Conservation (phyloP, 1,140 invertebrate genomes). For the Brachystomella parvula region DNA sequence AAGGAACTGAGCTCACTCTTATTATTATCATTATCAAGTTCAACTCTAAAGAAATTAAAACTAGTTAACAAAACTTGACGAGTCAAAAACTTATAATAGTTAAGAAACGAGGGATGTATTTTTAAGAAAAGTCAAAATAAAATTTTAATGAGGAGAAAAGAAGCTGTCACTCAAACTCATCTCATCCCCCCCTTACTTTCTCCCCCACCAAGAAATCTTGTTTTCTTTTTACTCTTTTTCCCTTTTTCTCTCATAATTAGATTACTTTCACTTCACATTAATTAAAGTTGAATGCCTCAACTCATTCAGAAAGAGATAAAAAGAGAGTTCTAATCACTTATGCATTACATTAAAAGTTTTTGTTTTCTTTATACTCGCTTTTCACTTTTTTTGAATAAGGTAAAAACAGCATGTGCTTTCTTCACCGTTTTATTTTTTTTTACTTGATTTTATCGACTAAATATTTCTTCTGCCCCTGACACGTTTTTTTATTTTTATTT, state of each 20-base stretch:
- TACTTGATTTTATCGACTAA: no score
- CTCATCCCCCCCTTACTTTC: conserved; percentile 2
- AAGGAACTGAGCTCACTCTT: no score
- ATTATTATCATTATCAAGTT: no score
- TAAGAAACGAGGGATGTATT: no score
- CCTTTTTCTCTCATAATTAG: conserved; percentile 15
- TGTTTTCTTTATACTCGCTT: no score
- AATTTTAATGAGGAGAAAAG: conserved; percentile 23
- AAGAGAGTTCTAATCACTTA: conserved; percentile 1
- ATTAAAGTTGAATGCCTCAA: conserved; percentile 8
- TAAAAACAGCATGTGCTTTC: no score
- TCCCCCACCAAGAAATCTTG: neutral
- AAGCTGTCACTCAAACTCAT: conserved; percentile 4
- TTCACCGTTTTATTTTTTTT: no score
- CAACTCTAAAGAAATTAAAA: neutral
- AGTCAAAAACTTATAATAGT: neutral
- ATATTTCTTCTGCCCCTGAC: no score
- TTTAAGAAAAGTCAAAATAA: conserved; percentile 18
- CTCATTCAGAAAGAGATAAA: neutral
- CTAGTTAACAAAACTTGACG: neutral
- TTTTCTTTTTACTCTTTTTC: neutral
- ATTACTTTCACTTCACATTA: conserved; percentile 28
- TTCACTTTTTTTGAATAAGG: no score
- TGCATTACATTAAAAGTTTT: neutral
- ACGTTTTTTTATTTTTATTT: no score